Evolutionary conservation across 1,140 invertebrate species (phyloP).

Genomic region (Cydia pomonella): DNA sequence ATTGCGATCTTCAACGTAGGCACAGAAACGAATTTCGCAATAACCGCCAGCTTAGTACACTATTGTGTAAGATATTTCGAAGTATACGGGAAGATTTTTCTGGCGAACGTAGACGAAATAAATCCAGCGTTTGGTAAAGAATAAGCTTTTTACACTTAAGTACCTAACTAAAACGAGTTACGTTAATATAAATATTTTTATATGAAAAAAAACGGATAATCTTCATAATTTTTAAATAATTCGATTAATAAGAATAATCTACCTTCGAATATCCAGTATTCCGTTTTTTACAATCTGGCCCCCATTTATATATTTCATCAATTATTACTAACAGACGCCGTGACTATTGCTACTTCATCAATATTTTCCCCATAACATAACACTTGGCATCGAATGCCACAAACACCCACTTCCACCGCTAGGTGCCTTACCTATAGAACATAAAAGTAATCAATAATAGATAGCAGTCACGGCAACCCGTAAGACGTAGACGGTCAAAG

Average conservation of each 20-base stretch:
- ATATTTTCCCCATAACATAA: constrained; percentile 4
- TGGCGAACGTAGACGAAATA: background rate
- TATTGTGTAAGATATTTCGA: constrained; percentile 3
- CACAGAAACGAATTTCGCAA: background rate
- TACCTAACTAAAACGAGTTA: background rate
- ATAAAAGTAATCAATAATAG: constrained; percentile 48
- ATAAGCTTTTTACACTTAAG: background rate
- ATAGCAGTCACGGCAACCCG: constrained; percentile 36
- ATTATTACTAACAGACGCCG: constrained; percentile 1
- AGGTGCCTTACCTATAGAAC: constrained; percentile 8
- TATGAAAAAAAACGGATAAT: background rate
- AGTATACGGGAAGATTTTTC: background rate
- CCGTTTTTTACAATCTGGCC: too few relatives aligned
- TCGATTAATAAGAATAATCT: too few relatives aligned
- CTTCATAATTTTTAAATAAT: too few relatives aligned
- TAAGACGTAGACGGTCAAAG: constrained; percentile 37
- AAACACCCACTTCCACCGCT: background rate
- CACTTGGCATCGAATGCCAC: background rate
- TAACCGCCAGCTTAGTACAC: background rate
- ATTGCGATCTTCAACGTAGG: background rate
- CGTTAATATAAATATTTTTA: background rate
- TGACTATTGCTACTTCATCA: background rate
- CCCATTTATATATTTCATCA: background rate
- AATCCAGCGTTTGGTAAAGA: background rate
- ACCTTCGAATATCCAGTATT: too few relatives aligned